Evolutionary conservation across 2,797 vertebrate genomes (phyloP), one percentile per base, ranked within the genome.

Genomic region (Coracias cyanogaster): DNA sequence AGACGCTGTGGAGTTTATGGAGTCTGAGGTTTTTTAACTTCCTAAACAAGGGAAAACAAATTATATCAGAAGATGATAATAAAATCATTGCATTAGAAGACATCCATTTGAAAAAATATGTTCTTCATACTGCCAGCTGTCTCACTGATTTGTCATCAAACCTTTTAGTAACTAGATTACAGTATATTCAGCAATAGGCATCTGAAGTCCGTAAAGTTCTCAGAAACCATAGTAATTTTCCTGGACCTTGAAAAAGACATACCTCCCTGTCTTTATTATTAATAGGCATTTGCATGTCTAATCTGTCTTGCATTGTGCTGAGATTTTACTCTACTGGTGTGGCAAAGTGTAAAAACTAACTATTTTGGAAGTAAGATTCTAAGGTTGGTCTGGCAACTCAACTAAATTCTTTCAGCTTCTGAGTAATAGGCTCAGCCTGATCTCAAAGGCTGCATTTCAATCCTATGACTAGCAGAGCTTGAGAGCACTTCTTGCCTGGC

Each of bases 381-480:
- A 43, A 89, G n/a, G 20, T 57, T 76, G 46, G n/a, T 79, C 58
- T 92, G 73, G 55, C n/a, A 82, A 62, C 43, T 62, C 66, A 76
- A 43, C 35, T 64, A 82, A 71, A 95, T 89, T 90, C 35, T 80
- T 64, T 89, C 51, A 45, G 17, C 51, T 93, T 83, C 62, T 82
- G 62, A 76, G 58, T 86, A 84, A 93, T 15, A 94, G 51, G 62
- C 55, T 88, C 62, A 96, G 35, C 12, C 90, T 94, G 80, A 95
- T 90, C 82, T 64, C 80, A 82, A 83, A 93, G 70, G 39, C 51
- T 91, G 55, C 70, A 86, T 91, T 91, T 95, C 86, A 89, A 33
- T 96, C 80, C 81, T 95, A 70, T 88, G 82, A 91, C 96, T 94
- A 94, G 85, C 77, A 91, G 62, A 88, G 65, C 61, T 69, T 89